A percentile compares a stretch with the other conserved stretches of the same genome.
These are phyloP conservation scores for Leptonema lineaticorne DNA, from an alignment of 1,140 invertebrate species.

Conservation along the genomic window DNA sequence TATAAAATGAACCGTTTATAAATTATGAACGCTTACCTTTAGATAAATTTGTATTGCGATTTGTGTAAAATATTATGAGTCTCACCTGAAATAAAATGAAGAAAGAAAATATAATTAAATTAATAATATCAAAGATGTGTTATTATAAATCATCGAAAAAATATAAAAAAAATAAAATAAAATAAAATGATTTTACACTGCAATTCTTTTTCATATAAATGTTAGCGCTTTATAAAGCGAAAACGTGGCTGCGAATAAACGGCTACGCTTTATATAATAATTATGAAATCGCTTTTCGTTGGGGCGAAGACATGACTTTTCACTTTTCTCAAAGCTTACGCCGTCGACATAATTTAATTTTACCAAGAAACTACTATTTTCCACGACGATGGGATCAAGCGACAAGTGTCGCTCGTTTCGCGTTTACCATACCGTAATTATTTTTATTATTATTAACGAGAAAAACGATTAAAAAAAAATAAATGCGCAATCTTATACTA, in stretches of 20 bases:
- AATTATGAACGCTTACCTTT: no score
- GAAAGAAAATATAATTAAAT: no score
- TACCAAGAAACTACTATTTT: background rate
- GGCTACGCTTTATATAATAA: background rate
- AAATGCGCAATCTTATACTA: background rate
- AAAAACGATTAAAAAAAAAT: background rate
- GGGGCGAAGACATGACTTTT: background rate
- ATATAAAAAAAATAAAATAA: no score
- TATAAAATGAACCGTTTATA: no score
- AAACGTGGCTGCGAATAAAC: background rate
- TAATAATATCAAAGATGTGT: no score
- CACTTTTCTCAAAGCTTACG: background rate
- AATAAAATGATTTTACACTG: no score
- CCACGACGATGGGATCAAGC: background rate
- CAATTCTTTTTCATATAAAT: no score
- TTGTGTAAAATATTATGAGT: no score
- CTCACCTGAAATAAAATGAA: conserved; percentile 2
- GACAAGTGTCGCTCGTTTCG: no score
- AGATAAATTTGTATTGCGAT: no score
- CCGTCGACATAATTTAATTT: background rate
- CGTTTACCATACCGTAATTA: background rate
- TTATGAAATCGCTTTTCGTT: background rate
- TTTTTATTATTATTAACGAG: background rate
- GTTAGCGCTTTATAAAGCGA: no score
- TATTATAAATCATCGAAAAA: no score